phyloP scores from a whole-genome alignment of 2,888 invertebrate species.

The Horisme vitalbata region DNA sequence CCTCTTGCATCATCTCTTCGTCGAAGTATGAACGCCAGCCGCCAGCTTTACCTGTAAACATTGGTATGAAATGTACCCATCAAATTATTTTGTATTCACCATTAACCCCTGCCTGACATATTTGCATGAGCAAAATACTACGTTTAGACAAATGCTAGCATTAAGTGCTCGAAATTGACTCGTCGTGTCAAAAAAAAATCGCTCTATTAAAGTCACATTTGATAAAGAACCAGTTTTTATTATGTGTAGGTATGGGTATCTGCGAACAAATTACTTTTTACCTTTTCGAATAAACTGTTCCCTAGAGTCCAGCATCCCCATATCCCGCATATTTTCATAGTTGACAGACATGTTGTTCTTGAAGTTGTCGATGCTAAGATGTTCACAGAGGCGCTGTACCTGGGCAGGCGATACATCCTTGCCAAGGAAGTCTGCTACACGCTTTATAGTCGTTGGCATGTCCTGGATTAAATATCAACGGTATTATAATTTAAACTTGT shows the following conservation, averaged over 20 bases:
- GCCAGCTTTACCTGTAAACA: slow-evolving; percentile 77
- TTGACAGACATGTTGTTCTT: slow-evolving; percentile 81
- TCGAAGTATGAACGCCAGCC: slow-evolving; percentile 87
- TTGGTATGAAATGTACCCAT: too few relatives aligned
- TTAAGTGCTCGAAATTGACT: too few relatives aligned
- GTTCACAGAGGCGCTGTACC: slow-evolving; percentile 76
- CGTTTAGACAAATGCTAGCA: too few relatives aligned
- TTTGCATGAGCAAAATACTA: too few relatives aligned
- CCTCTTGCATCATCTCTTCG: slow-evolving; percentile 80
- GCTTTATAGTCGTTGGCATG: slow-evolving; percentile 57
- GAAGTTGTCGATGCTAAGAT: slow-evolving; percentile 89
- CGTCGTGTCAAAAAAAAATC: too few relatives aligned
- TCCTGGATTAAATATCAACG: too few relatives aligned
- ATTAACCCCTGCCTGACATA: too few relatives aligned
- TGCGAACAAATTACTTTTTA: slow-evolving; percentile 9
- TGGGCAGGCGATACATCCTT: slow-evolving; percentile 45
- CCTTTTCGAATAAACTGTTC: slow-evolving; percentile 42
- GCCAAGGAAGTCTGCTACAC: slow-evolving; percentile 81
- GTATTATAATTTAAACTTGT: too few relatives aligned
- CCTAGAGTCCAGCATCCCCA: slow-evolving; percentile 4
- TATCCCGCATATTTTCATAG: slow-evolving; percentile 25
- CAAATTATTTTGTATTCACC: neutral
- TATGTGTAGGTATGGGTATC: neutral
- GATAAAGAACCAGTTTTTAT: too few relatives aligned
- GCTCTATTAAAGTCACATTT: too few relatives aligned